Evolutionary conservation across 2,797 vertebrate genomes (phyloP).

Genomic region (Squalus acanthias): DNA sequence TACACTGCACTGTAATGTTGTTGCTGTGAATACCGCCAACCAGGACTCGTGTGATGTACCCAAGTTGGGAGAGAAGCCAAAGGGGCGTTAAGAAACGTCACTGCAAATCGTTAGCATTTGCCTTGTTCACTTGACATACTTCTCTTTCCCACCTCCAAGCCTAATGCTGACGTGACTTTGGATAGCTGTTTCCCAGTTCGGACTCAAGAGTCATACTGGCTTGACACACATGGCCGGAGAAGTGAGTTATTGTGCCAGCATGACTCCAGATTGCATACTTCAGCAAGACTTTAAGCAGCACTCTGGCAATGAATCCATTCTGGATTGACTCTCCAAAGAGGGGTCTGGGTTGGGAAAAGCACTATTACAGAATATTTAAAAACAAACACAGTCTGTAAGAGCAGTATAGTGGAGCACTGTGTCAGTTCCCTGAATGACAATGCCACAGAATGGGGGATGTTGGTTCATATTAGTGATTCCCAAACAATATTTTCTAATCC

Average conservation of each 20-base stretch:
- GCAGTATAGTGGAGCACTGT: not conserved
- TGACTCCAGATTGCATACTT: not conserved
- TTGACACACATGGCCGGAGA: not conserved
- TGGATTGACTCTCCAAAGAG: not conserved
- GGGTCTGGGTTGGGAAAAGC: not conserved
- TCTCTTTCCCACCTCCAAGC: not conserved
- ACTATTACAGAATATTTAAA: not conserved
- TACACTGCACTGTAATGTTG: not conserved
- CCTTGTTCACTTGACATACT: not conserved
- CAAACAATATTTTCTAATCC: not conserved
- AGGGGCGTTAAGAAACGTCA: not conserved
- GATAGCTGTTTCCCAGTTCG: not conserved
- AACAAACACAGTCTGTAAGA: not conserved
- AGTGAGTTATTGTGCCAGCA: not conserved
- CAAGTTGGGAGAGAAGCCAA: not conserved
- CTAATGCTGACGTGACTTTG: not conserved
- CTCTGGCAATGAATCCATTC: not conserved
- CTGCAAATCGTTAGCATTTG: too few relatives aligned
- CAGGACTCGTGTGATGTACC: not conserved
- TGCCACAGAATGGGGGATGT: not conserved
- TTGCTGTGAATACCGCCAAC: not conserved
- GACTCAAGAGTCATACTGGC: not conserved
- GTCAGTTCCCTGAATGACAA: not conserved
- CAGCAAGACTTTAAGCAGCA: not conserved
- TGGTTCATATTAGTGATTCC: not conserved